phyloP scores from a whole-genome alignment of 2,797 vertebrate genomes.

The Limosa lapponica region DNA sequence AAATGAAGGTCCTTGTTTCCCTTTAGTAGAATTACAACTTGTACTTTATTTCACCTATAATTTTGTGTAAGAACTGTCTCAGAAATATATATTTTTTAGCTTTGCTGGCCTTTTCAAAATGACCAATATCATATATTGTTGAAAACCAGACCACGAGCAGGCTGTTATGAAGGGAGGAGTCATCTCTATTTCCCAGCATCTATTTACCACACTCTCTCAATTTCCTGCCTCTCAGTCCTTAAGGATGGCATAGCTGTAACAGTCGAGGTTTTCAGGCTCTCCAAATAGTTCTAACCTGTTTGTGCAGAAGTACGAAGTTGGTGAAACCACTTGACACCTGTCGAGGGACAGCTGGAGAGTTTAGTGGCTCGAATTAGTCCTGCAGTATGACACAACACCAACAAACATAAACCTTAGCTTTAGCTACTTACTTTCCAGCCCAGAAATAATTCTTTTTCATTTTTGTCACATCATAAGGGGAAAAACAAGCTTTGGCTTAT shows the following conservation, averaged over 20 bases:
- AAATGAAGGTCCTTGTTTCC: background rate
- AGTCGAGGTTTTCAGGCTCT: background rate
- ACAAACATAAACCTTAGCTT: conserved; percentile 25
- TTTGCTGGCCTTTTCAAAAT: background rate
- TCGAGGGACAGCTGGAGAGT: conserved; percentile 52
- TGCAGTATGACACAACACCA: conserved; percentile 43
- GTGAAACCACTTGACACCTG: conserved; percentile 42
- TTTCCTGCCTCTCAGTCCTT: background rate
- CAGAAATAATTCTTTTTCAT: background rate
- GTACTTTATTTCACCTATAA: background rate
- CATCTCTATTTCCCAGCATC: background rate
- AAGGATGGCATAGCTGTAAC: background rate
- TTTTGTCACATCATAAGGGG: background rate
- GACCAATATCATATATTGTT: background rate
- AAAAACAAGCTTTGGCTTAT: background rate
- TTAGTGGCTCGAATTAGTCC: conserved; percentile 34
- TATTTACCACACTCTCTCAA: background rate
- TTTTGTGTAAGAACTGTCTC: background rate
- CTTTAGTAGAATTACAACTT: background rate
- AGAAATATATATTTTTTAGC: background rate
- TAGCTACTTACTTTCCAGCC: conserved; percentile 14
- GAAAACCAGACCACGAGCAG: background rate
- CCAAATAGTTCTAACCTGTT: background rate
- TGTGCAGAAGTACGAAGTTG: conserved; percentile 4
- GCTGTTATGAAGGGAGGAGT: background rate